Base-by-base conservation (phyloP, 2,797 vertebrate genomes). In the Sebastes reedi region DNA sequence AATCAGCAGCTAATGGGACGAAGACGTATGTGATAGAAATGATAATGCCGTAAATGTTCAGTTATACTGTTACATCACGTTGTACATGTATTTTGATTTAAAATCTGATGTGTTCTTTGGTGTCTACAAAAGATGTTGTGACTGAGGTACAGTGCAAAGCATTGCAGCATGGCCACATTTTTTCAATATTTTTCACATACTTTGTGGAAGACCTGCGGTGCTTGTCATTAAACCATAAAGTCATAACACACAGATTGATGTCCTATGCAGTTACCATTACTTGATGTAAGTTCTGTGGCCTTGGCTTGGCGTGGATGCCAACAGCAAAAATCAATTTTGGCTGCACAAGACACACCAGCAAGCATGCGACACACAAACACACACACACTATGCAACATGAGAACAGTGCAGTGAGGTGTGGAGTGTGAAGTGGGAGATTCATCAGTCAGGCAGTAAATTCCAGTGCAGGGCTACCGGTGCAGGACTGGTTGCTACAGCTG, bases 261-360 rank as follows among this genome's bases (percentile, higher is more conserved):
- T 72, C 36, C 30, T 46, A 11, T 46, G 20, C 27, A 55, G 62
- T 67, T 56, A 68, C 50, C 32, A 62, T 73, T 81, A 80, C 72
- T 61, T 68, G 20, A 24, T 67, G 61, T 11, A 68, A 27, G 1
- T 78, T 68, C 54, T 65, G 24, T 29, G 50, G 71, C 73, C 66
- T 84, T 32, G 66, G 34, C 75, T 85, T 60, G 13, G 64, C 7
- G 20, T 71, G 13, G 5, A 79, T 67, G 77, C 83, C 78, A 70
- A 67, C 0, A 60, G 80, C 80, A 6, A 86, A 87, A 89, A 89
- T 85, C 62, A 6, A 93, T 90, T 68, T 72, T 8, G 20, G 68
- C 75, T 69, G 46, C 3, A 20, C 16, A 60, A 60, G 56, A 77
- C 67, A 22, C 65, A 82, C 27, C 20, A 68, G 32, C 54, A 29